Conservation (phyloP, 2,797 vertebrate genomes). For the Threskiornis aethiopicus region DNA sequence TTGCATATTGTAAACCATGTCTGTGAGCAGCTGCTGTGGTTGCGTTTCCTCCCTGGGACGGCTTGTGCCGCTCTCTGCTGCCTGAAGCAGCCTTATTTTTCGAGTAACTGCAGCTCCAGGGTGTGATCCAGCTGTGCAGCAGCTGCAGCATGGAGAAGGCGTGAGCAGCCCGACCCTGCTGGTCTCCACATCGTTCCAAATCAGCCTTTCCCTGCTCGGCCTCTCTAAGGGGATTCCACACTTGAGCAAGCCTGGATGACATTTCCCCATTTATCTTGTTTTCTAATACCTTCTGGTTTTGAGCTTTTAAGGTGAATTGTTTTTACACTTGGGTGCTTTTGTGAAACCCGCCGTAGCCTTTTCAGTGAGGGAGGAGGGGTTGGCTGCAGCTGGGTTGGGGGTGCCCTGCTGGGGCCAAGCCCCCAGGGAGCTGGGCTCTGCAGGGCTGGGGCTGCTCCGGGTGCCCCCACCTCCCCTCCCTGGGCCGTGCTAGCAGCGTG, state of each 20-base stretch:
- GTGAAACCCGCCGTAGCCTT: accelerated
- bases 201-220: not conserved
- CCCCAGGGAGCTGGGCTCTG: not conserved
- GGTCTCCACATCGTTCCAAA: accelerated
- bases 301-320: not conserved
- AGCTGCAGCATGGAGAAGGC: not conserved
- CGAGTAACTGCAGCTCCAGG: not conserved
- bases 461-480: not conserved
- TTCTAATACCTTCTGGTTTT: not conserved
- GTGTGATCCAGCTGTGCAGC: not conserved
- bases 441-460: not conserved
- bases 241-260: not conserved
- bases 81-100: not conserved
- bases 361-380: not conserved
- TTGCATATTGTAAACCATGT: not conserved
- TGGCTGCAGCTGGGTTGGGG: not conserved
- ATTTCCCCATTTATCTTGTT: not conserved
- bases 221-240: not conserved
- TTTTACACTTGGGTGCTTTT: not conserved
- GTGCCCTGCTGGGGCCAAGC: not conserved
- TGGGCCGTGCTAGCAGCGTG: not conserved
- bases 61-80: not conserved
- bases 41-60: not conserved
- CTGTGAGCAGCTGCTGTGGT: not conserved
- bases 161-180: not conserved